These are phyloP conservation scores for Drosophila saltans DNA, from an alignment of 1,140 invertebrate genomes.

Conservation along the genomic window DNA sequence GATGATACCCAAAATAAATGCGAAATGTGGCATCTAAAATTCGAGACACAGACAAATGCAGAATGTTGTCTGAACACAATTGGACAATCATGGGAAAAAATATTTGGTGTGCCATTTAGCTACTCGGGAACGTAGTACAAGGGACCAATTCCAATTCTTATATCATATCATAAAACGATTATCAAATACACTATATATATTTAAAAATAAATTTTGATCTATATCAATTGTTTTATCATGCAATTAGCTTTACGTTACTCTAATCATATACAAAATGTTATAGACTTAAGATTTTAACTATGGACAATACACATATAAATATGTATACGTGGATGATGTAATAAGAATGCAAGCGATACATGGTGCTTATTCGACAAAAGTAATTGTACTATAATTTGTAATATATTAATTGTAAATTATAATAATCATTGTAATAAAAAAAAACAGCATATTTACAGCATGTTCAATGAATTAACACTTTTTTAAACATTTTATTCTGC, in stretches of 20 bases:
- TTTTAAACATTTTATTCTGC: not conserved
- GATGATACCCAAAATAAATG: slow-evolving; percentile 75
- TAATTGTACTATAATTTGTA: slow-evolving; percentile 43
- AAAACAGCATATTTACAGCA: not conserved
- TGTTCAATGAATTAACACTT: not conserved
- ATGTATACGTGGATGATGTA: not conserved
- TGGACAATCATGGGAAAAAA: slow-evolving; percentile 70
- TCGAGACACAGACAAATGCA: slow-evolving; percentile 69
- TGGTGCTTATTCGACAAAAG: slow-evolving; percentile 51
- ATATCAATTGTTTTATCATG: slow-evolving; percentile 38
- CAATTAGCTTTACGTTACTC: slow-evolving; percentile 44
- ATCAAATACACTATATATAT: slow-evolving; percentile 2
- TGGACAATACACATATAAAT: slow-evolving; percentile 45
- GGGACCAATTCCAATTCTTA: slow-evolving; percentile 38
- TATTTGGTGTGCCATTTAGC: slow-evolving; percentile 77
- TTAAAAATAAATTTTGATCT: slow-evolving; percentile 34
- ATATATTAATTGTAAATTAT: slow-evolving; percentile 30
- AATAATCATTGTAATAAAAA: slow-evolving; percentile 38
- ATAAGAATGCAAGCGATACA: slow-evolving; percentile 15
- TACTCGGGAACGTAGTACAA: slow-evolving; percentile 56
- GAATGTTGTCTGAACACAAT: slow-evolving; percentile 68
- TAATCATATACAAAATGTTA: slow-evolving; percentile 12
- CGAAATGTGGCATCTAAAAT: slow-evolving; percentile 72
- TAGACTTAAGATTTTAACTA: slow-evolving; percentile 34
- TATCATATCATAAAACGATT: slow-evolving; percentile 40